Evolutionary conservation across 2,888 invertebrate genomes (phyloP), one percentile per base, ranked within the genome.

Genomic region (Chironomus riparius): DNA sequence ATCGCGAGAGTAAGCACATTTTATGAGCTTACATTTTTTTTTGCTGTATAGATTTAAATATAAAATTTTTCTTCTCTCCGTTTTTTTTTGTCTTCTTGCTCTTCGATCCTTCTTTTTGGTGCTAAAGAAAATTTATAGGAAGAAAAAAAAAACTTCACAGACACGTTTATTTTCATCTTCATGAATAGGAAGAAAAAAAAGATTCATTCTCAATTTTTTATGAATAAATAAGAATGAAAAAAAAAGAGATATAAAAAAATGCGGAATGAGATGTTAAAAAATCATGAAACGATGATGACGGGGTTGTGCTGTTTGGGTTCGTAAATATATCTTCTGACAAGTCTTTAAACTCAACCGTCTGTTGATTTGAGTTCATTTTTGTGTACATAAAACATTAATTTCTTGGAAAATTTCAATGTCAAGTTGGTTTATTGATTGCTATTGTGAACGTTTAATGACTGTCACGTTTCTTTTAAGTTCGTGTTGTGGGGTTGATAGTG

Each of bases 11-110:
- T 22, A 61, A 61, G 21, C 62, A 72, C 6, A 62, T 61, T 72
- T 72, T 72, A 72, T 72, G 72, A 72, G 72, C 28, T 50, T 72
- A 72, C 72, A 28, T 47, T 61, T 62, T 28, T 7, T 56, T 56
- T 15, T n/a, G n/a, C 15, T 56, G 18, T 56, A 56, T 56, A 56
- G 56, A 65, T 65, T 65, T 65, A 24, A 65, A 65, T 65, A 65
- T 24, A 56, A 56, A 56, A 15, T 2, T 56, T 56, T 18, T 18
- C 18, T 65, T 65, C 65, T 65, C 56, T 56, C 56, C 4, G n/a
- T 56, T 50, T 6, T 6, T 50, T 15, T 15, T 48, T 48, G 1
- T 48, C n/a, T 47, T 47, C 50, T 5, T 4, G 13, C 13, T 56
- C 18, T 56, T 56, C 4, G 3, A 56, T 15, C 15, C 50, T 50